Conservation (phyloP, 2,888 invertebrate species). For the Encarsia formosa region DNA sequence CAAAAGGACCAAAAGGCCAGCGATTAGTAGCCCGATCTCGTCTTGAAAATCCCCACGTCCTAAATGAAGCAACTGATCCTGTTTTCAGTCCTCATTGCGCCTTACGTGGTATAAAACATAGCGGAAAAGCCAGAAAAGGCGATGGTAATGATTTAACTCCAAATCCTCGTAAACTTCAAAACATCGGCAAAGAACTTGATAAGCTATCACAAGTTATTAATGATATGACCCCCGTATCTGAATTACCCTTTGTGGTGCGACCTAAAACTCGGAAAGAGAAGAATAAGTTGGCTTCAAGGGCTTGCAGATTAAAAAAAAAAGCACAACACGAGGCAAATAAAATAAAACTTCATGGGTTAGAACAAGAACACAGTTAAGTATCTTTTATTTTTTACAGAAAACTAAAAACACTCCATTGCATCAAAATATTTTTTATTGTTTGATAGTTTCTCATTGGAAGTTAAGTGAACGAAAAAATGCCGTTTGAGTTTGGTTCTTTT, state of each 20-base stretch:
- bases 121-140: constrained; percentile 90
- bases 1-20: constrained; percentile 95
- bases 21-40: constrained; percentile 78
- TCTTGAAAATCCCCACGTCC: constrained; percentile 85
- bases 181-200: constrained; percentile 88
- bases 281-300: constrained; percentile 94
- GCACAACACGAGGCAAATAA: constrained; percentile 99
- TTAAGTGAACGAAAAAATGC: too few relatives aligned
- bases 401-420: too few relatives aligned
- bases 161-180: constrained; percentile 84
- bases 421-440: too few relatives aligned
- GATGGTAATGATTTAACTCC: constrained; percentile 97
- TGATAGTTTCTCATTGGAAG: too few relatives aligned
- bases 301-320: constrained; percentile 96
- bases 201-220: constrained; percentile 88
- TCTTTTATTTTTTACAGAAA: too few relatives aligned
- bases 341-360: constrained; percentile 88
- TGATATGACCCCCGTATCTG: constrained; percentile 93
- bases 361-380: constrained; percentile 82
- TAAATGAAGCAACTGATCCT: constrained; percentile 90
- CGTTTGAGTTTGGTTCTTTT: too few relatives aligned
- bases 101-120: constrained; percentile 84
- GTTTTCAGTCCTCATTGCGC: constrained; percentile 93
- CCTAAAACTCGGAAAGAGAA: constrained; percentile 96
- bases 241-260: constrained; percentile 82